Base-by-base conservation (phyloP, 2,113 vertebrate species). In the Platichthys stellatus region DNA sequence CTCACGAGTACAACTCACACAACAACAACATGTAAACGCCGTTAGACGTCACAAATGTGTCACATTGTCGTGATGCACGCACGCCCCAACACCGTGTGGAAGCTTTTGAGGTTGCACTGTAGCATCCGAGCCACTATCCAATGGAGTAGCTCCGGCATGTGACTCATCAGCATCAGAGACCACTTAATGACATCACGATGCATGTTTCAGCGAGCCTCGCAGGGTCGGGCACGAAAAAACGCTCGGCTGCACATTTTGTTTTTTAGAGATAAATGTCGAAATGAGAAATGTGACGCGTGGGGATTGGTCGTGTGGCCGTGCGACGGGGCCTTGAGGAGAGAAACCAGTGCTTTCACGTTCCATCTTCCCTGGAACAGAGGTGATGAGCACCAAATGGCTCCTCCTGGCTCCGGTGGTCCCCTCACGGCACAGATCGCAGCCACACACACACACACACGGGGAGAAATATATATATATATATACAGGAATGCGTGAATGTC, bases 151-250 rank as follows among this genome's bases (percentile, higher is more conserved):
- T 81, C 81, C 83, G 67, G 84, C 90, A 89, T 90, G 90, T 93
- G 91, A 93, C 89, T 92, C 91, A 93, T 92, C 87, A 70, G 69
- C 87, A 87, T 89, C 89, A 86, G 63, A 86, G 76, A 87, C 77
- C 88, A 82, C 86, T 88, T 82, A 61, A 87, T 91, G 91, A 90
- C 90, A 90, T 93, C 92, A 92, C 82, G 83, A 90, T 66, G 88
- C 90, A 78, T 81, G 91, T 86, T 88, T 51, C 78, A 56, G 17
- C 21, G 58, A 72, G 83, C 72, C 72, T 74, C 54, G 24, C 71
- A 53, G 54, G 61, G 61, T 62, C 66, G 56, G 64, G 61, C 11
- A 17, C 23, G 10, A 28, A 28, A 23, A 75, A 76, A 49, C 1
- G 15, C 53, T 43, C 17, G 0, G 28, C 59, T 62, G 26, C 23